A percentile compares a stretch with the other conserved stretches of the same genome.
These are phyloP conservation scores for Sycophaga agraensis DNA, from an alignment of 1,140 invertebrate genomes.

Conservation along the genomic window DNA sequence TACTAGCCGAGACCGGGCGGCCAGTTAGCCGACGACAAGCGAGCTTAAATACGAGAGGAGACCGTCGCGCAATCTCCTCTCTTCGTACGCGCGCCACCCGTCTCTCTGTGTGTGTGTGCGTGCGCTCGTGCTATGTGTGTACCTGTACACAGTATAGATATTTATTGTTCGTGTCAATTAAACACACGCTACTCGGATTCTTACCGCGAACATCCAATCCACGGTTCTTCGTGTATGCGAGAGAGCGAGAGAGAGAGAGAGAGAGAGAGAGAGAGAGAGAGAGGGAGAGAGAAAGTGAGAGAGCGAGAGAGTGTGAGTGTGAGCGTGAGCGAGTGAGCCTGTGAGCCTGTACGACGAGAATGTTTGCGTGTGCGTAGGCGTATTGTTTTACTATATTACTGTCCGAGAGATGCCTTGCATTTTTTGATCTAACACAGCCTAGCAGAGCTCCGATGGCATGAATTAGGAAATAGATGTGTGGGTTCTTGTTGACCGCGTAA, in stretches of 20 bases:
- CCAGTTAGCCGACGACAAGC: too few species aligned
- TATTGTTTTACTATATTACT: too few species aligned
- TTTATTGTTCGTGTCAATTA: conserved; percentile 54
- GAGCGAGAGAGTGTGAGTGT: neutral
- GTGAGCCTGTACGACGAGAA: too few species aligned
- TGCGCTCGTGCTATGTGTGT: conserved; percentile 21
- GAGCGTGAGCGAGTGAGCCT: neutral
- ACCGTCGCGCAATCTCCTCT: too few species aligned
- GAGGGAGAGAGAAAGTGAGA: neutral
- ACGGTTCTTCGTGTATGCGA: conserved; percentile 29
- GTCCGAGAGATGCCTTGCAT: too few species aligned
- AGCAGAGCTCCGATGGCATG: too few species aligned
- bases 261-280: neutral
- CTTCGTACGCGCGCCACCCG: neutral
- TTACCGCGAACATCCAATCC: conserved; percentile 25
- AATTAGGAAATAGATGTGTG: too few species aligned
- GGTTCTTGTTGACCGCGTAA: too few species aligned
- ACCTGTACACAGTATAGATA: conserved; percentile 35
- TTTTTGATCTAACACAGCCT: too few species aligned
- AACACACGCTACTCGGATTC: conserved; percentile 39
- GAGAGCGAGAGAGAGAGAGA: neutral
- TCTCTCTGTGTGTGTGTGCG: conserved; percentile 2
- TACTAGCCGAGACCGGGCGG: too few species aligned
- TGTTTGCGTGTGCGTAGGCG: too few species aligned
- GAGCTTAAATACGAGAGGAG: too few species aligned